These are phyloP conservation scores for Taurulus bubalis DNA, from an alignment of 2,113 vertebrate genomes.

Conservation along the genomic window DNA sequence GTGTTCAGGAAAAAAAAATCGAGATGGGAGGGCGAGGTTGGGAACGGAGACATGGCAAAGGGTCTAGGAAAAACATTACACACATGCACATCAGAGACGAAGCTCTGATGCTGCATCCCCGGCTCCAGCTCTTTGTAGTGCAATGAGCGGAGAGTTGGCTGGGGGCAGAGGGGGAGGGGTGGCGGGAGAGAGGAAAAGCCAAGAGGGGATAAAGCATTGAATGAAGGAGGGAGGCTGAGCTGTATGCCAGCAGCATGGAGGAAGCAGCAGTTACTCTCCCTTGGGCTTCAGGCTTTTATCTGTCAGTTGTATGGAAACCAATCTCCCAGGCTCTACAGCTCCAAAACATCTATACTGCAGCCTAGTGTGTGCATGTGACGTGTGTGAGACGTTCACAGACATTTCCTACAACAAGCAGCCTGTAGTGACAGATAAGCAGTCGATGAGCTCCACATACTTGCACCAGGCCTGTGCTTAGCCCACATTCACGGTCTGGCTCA, in stretches of 20 bases:
- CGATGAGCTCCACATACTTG: neutral
- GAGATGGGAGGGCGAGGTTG: conserved; percentile 28
- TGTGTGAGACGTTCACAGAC: conserved; percentile 11
- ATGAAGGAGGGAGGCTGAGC: conserved; percentile 48
- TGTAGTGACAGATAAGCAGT: neutral
- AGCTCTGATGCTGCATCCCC: conserved; percentile 69
- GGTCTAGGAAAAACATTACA: conserved; percentile 16
- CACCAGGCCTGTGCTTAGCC: neutral
- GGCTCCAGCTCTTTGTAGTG: conserved; percentile 80
- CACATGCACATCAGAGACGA: conserved; percentile 69
- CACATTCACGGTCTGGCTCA: conserved; percentile 14
- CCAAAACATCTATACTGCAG: conserved; percentile 38
- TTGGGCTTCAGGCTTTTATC: conserved; percentile 69
- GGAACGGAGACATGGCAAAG: conserved; percentile 51
- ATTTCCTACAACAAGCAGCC: conserved; percentile 1
- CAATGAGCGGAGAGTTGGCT: conserved; percentile 74
- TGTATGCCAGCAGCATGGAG: conserved; percentile 71
- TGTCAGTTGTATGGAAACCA: conserved; percentile 67
- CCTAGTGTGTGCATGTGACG: conserved; percentile 10
- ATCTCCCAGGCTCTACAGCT: conserved; percentile 52
- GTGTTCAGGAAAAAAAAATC: conserved; percentile 44
- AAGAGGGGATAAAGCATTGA: conserved; percentile 26
- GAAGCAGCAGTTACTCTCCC: conserved; percentile 71
- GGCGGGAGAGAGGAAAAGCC: conserved; percentile 36
- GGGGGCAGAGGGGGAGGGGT: conserved; percentile 10